Base-by-base conservation (phyloP, 2,797 vertebrate genomes). In the Phalanger gymnotis region DNA sequence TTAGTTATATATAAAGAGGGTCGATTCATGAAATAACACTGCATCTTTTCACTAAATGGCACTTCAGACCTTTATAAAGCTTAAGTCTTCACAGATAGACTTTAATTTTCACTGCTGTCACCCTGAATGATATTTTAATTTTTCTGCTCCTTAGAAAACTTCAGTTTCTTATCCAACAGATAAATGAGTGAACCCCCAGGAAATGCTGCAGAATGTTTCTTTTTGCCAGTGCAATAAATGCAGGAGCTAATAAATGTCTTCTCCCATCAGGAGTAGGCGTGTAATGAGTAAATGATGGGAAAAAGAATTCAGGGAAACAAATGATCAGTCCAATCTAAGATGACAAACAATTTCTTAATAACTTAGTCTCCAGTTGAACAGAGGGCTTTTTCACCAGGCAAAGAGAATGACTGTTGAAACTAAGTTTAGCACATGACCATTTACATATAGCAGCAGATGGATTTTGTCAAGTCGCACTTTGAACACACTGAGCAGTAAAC, bases 211-310 rank as follows among this genome's bases (percentile, higher is more conserved):
- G 96, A 98, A 96, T 89, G 97, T 97, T 98, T 98, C 98, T 97
- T 4, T 98, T 98, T 98, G 97, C 98, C 98, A 97, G 91, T 97
- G 95, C 98, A 98, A 98, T 98, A 98, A 98, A 98, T 97, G 98
- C 97, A 95, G 98, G 54, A 98, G 98, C 98, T 98, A 98, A 98
- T 99, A 98, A 98, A 98, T 98, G 98, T 98, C 98, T 97, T 34
- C 95, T 98, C 97, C 89, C 94, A 98, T 98, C 98, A 98, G 96
- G 98, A 98, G 98, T 97, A 98, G 98, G 98, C 93, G 92, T 97
- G 95, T 98, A 98, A 99, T 98, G 98, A 99, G 98, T 98, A 99
- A 98, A 99, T 99, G 98, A 99, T 99, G 98, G 98, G 98, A 98
- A 97, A 98, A 98, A 96, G 96, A 98, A 98, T 98, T 97, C 95